These are phyloP conservation scores for Nymphalis io DNA, from an alignment of 1,140 invertebrate species.

Conservation along the genomic window DNA sequence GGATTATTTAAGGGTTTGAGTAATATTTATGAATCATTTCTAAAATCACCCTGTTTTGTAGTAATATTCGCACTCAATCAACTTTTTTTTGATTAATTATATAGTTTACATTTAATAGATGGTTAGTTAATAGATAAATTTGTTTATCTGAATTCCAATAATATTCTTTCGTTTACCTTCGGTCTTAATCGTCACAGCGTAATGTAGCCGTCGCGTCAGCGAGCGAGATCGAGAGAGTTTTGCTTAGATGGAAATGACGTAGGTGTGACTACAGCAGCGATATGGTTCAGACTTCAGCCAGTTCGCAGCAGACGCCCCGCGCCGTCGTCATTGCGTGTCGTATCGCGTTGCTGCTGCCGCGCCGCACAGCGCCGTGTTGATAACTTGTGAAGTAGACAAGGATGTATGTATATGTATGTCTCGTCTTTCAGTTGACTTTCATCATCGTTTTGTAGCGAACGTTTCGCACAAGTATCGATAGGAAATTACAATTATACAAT, in stretches of 20 bases:
- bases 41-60: background rate
- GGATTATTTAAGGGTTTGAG: background rate
- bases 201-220: constrained; percentile 52
- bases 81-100: constrained; percentile 17
- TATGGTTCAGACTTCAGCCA: constrained; percentile 51
- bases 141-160: constrained; percentile 50
- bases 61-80: background rate
- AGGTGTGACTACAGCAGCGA: constrained; percentile 67
- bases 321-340: constrained; percentile 54
- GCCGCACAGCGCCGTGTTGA: constrained; percentile 62
- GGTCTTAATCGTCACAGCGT: constrained; percentile 54
- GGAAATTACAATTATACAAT: constrained; percentile 62
- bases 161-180: constrained; percentile 56
- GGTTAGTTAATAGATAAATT: constrained; percentile 31
- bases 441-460: constrained; percentile 78
- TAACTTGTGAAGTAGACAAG: constrained; percentile 77
- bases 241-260: constrained; percentile 51
- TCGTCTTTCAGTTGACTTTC: constrained; percentile 80
- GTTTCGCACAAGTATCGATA: constrained; percentile 75
- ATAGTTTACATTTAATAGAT: constrained; percentile 20
- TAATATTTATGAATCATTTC: background rate
- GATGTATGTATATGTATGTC: constrained; percentile 77
- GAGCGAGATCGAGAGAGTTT: constrained; percentile 67
- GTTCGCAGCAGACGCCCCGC: constrained; percentile 50
- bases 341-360: constrained; percentile 58